These are phyloP conservation scores for Cynopterus brachyotis DNA, from an alignment of 2,113 vertebrate species.

Conservation along the genomic window DNA sequence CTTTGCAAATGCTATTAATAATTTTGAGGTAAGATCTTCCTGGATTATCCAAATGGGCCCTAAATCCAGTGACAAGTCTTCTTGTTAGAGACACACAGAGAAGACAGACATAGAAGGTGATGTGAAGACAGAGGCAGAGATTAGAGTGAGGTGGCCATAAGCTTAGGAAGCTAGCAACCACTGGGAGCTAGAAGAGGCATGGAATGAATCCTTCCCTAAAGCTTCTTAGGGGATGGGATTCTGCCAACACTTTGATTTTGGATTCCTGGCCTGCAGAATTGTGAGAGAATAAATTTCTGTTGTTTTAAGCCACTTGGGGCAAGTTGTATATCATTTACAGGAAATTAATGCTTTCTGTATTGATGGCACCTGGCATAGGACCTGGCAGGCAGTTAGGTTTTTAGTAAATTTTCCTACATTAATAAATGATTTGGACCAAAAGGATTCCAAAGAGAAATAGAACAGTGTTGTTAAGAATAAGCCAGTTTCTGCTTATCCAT, in stretches of 20 bases:
- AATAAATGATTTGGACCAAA: background rate
- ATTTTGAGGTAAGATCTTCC: background rate
- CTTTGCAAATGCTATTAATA: background rate
- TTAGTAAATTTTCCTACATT: background rate
- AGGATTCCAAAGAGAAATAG: background rate
- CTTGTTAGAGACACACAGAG: background rate
- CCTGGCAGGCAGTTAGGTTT: background rate
- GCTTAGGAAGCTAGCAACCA: background rate
- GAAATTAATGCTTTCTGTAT: background rate
- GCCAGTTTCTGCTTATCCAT: background rate
- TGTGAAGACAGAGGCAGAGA: background rate
- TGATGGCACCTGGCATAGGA: background rate
- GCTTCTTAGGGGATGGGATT: background rate
- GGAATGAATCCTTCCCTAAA: rapidly evolving
- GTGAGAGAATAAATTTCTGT: background rate
- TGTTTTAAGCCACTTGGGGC: background rate
- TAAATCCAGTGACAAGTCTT: background rate
- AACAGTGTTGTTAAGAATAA: background rate
- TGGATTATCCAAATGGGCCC: background rate
- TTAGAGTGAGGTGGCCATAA: background rate
- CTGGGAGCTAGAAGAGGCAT: background rate
- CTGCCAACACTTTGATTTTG: background rate
- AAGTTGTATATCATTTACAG: background rate
- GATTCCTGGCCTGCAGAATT: background rate
- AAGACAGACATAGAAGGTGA: background rate